A percentile compares a stretch with the other conserved stretches of the same genome.
These are phyloP conservation scores for Corapipo altera DNA, from an alignment of 2,113 vertebrate species.

Conservation along the genomic window DNA sequence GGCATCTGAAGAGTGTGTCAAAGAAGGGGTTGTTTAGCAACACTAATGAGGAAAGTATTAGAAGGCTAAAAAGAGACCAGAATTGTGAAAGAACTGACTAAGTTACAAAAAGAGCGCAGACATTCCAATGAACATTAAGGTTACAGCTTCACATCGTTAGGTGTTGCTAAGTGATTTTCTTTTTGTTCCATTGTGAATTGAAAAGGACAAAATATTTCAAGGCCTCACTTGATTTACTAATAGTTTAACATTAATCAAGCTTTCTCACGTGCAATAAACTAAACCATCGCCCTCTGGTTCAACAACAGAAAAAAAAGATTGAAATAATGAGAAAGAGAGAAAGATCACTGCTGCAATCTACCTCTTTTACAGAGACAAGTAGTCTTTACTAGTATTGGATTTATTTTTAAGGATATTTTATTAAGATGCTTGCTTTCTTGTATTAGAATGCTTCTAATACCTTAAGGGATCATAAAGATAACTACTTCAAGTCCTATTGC, in stretches of 20 bases:
- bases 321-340: neutral
- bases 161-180: conserved; percentile 38
- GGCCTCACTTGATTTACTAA: neutral
- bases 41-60: neutral
- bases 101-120: neutral
- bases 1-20: neutral
- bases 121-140: neutral
- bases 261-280: neutral
- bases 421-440: neutral
- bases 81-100: neutral
- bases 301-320: neutral
- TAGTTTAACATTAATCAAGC: neutral
- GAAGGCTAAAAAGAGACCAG: neutral
- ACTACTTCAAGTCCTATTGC: neutral
- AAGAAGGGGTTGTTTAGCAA: conserved; percentile 47
- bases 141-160: neutral
- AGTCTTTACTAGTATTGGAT: neutral
- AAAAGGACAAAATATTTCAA: conserved; percentile 17
- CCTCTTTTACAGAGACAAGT: neutral
- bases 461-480: neutral
- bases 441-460: neutral
- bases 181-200: neutral
- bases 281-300: neutral
- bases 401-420: neutral
- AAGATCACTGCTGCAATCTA: neutral